Percentiles rank a stretch among this genome's conserved stretches.
Evolutionary conservation across 1,140 invertebrate species (phyloP).

Genomic region (Patella vulgata): DNA sequence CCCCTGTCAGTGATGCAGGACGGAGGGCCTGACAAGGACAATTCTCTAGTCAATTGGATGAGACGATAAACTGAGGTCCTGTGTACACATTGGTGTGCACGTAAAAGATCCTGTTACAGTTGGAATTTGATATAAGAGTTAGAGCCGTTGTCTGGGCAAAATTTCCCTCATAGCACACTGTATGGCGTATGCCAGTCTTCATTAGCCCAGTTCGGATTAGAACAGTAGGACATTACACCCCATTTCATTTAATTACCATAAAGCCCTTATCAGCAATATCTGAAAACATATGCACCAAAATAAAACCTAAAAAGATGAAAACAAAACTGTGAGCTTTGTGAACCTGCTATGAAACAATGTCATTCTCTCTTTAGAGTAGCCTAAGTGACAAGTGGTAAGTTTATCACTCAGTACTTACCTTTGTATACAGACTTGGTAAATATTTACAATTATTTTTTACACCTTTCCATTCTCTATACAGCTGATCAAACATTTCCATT

Average conservation of each 20-base stretch:
- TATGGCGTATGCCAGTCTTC: too few species aligned
- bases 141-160: too few species aligned
- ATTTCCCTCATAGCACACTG: too few species aligned
- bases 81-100: too few species aligned
- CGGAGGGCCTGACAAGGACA: too few species aligned
- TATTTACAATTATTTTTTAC: slow-evolving; percentile 41
- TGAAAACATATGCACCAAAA: neutral
- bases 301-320: slow-evolving; percentile 2
- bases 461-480: slow-evolving; percentile 72
- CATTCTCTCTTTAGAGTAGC: neutral
- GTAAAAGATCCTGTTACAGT: too few species aligned
- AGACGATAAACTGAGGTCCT: too few species aligned
- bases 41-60: too few species aligned
- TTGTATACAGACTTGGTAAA: slow-evolving; percentile 84
- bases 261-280: neutral
- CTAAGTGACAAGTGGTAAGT: neutral
- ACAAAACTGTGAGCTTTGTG: neutral
- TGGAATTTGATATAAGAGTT: too few species aligned
- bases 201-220: too few species aligned
- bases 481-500: slow-evolving; percentile 70
- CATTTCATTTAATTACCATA: neutral
- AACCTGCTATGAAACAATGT: neutral
- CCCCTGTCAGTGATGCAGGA: too few species aligned
- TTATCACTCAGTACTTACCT: slow-evolving; percentile 53
- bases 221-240: too few species aligned